Base-by-base conservation (phyloP, 2,113 vertebrate species). In the Campylomormyrus numenius region DNA sequence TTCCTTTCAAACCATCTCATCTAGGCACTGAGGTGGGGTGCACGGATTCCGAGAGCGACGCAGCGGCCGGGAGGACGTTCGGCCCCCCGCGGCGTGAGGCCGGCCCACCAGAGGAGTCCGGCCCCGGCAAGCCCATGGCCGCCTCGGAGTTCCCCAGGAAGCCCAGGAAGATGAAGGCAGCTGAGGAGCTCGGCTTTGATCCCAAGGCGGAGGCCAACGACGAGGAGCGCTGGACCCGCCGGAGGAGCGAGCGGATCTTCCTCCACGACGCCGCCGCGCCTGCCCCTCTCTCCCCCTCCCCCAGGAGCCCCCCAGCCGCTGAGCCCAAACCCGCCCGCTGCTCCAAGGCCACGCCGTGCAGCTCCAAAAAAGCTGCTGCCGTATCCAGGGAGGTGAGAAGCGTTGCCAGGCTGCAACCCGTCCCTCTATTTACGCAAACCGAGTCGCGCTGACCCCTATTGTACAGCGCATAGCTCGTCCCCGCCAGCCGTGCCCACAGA, bases 201-300 rank as follows among this genome's bases (percentile, higher is more conserved):
- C 96, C 97, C 0, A 93, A 96, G 1, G 94, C 95, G 0, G 97
- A 97, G 91, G 93, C 95, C 94, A 98, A 97, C 0, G 98, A 99
- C 0, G 98, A 99, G 0, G 98, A 99, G 89, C 95, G 96, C 62
- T 99, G 98, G 98, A 97, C 95, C 0, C 95, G 98, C 0, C 94
- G 98, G 4, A 96, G 98, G 91, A 99, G 98, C 0, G 98, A 99
- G 91, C 96, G 98, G n/a, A 99, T 99, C 89, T 99, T 99, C 93
- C 97, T 99, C 39, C 98, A 99, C 0, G 98, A 98, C 0, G 97
- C 98, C 45, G 92, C 91, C 0, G 94, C 96, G 3, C 92, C 95
- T 58, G 95, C 94, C 0, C 70, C 88, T 0, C 27, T 50, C 17
- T 85, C 80, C 80, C 39, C 80, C 9, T 53, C 35, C 19, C 31